Evolutionary conservation across 1,140 invertebrate species (phyloP), one percentile per base, ranked within the genome.

Genomic region (Bombus superbus): DNA sequence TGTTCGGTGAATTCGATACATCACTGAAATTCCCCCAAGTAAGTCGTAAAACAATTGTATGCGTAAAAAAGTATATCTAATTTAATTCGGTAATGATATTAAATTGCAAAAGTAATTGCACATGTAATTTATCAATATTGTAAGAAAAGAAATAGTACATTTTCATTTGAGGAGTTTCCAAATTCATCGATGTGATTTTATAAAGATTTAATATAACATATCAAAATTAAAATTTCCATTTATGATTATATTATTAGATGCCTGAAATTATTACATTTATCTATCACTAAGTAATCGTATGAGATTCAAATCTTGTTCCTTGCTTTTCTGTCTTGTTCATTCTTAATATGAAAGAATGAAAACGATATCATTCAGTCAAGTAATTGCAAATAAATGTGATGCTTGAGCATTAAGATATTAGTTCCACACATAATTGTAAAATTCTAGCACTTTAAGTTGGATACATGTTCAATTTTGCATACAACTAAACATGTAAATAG

Each of bases 381-480:
- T 35, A 35, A 32, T 2, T n/a, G 6, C n/a, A 22, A 66, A 66
- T 66, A 35, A 35, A 18, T 66, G n/a, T 35, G 8, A 18, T 66
- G 8, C 18, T 69, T 38, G 8, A 1, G 6, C 35, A 40, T 69
- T 69, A 69, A 35, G 18, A 35, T 40, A 25, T 10, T 40, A 40
- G 9, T 22, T 38, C 38, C 28, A 69, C 22, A 71, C 1, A 25
- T 42, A 42, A 72, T 40, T 15, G 25, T 71, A n/a, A 44, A 25
- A 44, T 53, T 35, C 18, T 9, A 44, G 32, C 22, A 22, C n/a
- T 74, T 74, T 74, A 53, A 1, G 13, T 71, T 22, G 40, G 13
- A 47, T 18, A 72, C 13, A 8, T n/a, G 10, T 40, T 71, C 1
- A 18, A 69, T n/a, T 68, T 83, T 82, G 73, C 62, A 86, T 35